phyloP scores from a whole-genome alignment of 2,888 invertebrate genomes.

The Pteria penguin region DNA sequence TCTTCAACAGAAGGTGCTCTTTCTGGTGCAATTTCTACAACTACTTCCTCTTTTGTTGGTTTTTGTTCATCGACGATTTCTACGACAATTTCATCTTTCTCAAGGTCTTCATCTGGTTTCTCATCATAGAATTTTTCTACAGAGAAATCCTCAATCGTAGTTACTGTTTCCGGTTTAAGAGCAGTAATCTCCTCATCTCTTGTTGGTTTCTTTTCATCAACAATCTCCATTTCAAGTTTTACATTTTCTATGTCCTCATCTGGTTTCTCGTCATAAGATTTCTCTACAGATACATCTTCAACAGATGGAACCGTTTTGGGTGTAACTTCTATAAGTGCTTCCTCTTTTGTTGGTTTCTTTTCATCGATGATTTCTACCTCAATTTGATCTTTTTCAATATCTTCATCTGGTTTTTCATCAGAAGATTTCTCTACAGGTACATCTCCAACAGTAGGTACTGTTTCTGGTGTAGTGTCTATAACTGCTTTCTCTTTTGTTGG shows the following conservation, averaged over 20 bases:
- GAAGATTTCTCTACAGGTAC: neutral
- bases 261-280: neutral
- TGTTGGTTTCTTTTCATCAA: slow-evolving; percentile 1
- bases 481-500: slow-evolving; percentile 20
- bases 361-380: slow-evolving; percentile 6
- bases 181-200: neutral
- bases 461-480: neutral
- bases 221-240: neutral
- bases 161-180: slow-evolving; percentile 40
- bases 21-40: neutral
- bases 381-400: slow-evolving; percentile 15
- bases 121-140: neutral
- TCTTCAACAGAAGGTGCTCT: neutral
- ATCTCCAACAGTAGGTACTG: slow-evolving; percentile 23
- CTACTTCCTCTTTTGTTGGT: neutral
- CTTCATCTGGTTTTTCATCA: slow-evolving; percentile 1
- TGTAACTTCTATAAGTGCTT: slow-evolving; percentile 12
- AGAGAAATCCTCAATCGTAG: neutral
- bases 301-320: slow-evolving; percentile 12
- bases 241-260: slow-evolving; percentile 22
- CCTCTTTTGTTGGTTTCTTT: slow-evolving; percentile 21
- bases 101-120: slow-evolving; percentile 1
- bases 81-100: neutral
- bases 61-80: slow-evolving; percentile 7
- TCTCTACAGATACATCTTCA: slow-evolving; percentile 12